Evolutionary conservation across 2,113 vertebrate species (phyloP).

Genomic region (Jaculus jaculus): DNA sequence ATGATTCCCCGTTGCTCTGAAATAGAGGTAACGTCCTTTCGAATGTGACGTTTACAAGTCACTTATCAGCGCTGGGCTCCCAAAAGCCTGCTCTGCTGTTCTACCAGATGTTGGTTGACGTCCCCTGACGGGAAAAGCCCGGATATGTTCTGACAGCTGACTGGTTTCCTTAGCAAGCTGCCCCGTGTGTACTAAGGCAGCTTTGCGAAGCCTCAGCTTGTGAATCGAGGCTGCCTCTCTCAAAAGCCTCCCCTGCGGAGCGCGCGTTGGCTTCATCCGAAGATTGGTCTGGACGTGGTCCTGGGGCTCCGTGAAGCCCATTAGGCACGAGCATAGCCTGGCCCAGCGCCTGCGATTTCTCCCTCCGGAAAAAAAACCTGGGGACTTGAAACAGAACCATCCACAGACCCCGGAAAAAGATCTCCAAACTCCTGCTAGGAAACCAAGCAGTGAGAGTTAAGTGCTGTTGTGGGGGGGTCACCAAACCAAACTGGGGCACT

Average conservation of each 20-base stretch:
- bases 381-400: neutral
- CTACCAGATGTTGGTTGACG: slow-evolving; percentile 41
- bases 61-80: slow-evolving; percentile 22
- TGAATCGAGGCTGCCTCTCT: neutral
- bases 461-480: too few species aligned
- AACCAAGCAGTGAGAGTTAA: neutral
- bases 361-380: neutral
- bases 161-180: slow-evolving; percentile 47
- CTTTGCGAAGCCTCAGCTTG: neutral
- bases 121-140: neutral
- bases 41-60: slow-evolving; percentile 54
- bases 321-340: neutral
- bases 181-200: slow-evolving; percentile 19
- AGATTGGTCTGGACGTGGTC: neutral
- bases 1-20: slow-evolving; percentile 41
- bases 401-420: neutral
- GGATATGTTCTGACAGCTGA: slow-evolving; percentile 66
- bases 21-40: neutral
- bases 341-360: neutral
- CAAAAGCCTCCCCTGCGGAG: neutral
- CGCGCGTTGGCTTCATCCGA: rapidly evolving
- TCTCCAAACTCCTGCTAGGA: neutral
- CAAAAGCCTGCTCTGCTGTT: slow-evolving; percentile 1
- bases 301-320: neutral
- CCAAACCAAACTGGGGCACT: too few species aligned